Percentiles rank a stretch among this genome's conserved stretches.
Conservation (phyloP, 2,888 invertebrate genomes). For the Caenorhabditis zanzibari region DNA sequence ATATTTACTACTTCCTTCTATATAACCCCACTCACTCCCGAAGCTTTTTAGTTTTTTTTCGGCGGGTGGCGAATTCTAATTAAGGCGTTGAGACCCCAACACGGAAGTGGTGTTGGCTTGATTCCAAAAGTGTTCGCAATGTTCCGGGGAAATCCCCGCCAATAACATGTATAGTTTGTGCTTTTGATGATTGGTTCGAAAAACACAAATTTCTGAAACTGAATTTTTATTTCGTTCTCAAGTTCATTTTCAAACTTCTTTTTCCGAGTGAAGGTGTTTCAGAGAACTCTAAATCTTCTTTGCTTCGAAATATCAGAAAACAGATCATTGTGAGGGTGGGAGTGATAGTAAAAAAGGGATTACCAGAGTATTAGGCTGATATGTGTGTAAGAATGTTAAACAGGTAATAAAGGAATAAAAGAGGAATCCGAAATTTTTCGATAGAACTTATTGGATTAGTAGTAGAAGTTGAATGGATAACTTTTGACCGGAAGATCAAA, state of each 20-base stretch:
- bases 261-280: neutral
- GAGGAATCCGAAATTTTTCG: neutral
- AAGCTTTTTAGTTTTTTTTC: neutral
- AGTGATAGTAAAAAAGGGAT: neutral
- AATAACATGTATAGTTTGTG: constrained; percentile 8
- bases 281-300: neutral
- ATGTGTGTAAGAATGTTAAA: neutral
- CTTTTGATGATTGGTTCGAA: neutral
- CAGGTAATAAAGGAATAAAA: neutral
- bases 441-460: constrained; percentile 9
- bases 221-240: neutral
- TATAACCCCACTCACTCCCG: constrained; percentile 2
- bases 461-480: neutral
- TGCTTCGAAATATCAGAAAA: constrained; percentile 3
- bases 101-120: constrained; percentile 23
- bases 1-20: constrained; percentile 6
- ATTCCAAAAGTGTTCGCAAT: constrained; percentile 24
- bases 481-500: constrained; percentile 11
- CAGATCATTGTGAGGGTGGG: neutral
- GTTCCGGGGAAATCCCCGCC: constrained; percentile 2
- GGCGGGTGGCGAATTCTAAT: constrained; percentile 10
- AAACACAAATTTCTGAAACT: constrained; percentile 5
- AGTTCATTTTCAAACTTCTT: neutral
- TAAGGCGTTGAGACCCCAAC: constrained; percentile 22
- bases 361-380: constrained; percentile 19